Evolutionary conservation across 2,888 invertebrate genomes (phyloP).

Genomic region (Sphaerophoria rueppellii): DNA sequence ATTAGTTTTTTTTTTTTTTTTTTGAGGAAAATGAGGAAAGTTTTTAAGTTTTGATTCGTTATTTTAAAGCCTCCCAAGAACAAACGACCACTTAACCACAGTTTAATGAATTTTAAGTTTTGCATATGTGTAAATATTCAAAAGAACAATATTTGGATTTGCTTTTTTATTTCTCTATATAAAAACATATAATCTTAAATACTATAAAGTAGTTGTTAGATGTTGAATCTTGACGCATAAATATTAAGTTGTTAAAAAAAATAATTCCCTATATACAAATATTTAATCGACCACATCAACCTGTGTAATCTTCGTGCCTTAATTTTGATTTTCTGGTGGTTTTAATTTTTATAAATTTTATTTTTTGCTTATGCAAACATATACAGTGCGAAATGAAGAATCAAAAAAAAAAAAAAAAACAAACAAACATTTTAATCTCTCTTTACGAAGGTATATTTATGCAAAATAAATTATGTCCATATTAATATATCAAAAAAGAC

Average conservation of each 20-base stretch:
- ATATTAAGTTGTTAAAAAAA: not conserved
- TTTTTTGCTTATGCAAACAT: too few relatives aligned
- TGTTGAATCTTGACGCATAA: conserved; percentile 57
- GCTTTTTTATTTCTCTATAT: conserved; percentile 49
- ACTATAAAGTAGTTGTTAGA: conserved; percentile 58
- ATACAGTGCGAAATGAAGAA: too few relatives aligned
- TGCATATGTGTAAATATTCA: conserved; percentile 61
- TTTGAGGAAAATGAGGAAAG: conserved; percentile 74
- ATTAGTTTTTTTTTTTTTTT: conserved; percentile 76
- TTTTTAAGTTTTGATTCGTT: conserved; percentile 48
- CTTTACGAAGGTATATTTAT: too few relatives aligned
- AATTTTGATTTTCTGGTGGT: too few relatives aligned
- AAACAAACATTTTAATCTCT: too few relatives aligned
- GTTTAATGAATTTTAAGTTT: conserved; percentile 36
- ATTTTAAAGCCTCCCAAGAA: conserved; percentile 49
- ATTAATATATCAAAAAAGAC: too few relatives aligned
- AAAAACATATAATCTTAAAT: conserved; percentile 36
- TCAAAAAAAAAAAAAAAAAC: too few relatives aligned
- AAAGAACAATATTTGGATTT: conserved; percentile 39
- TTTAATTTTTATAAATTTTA: too few relatives aligned
- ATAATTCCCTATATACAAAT: not conserved
- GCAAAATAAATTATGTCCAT: too few relatives aligned
- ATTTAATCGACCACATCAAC: too few relatives aligned
- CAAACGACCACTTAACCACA: conserved; percentile 22
- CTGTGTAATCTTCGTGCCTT: too few relatives aligned